A percentile compares a stretch with the other conserved stretches of the same genome.
These are phyloP conservation scores for Nezara viridula DNA, from an alignment of 2,888 invertebrate genomes.

Conservation along the genomic window DNA sequence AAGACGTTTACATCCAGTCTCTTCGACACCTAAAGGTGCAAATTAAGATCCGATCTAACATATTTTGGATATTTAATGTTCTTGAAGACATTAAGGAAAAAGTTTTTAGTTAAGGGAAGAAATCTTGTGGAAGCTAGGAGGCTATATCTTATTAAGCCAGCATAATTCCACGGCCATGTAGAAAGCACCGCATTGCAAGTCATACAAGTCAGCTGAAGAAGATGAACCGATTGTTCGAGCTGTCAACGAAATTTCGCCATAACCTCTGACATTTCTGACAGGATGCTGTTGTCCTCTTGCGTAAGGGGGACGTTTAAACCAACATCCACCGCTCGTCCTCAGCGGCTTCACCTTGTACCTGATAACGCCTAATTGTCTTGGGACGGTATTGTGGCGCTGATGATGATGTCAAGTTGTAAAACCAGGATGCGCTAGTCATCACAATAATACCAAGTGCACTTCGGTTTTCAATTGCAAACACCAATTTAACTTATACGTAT, in stretches of 20 bases:
- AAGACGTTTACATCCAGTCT: too few species aligned
- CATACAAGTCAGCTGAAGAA: background rate
- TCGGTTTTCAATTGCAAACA: background rate
- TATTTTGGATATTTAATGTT: too few species aligned
- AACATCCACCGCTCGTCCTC: background rate
- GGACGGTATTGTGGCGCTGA: background rate
- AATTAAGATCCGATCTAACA: too few species aligned
- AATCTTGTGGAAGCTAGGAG: too few species aligned
- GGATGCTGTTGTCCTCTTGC: background rate
- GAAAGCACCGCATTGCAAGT: background rate
- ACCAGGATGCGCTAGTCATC: background rate
- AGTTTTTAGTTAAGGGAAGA: too few species aligned
- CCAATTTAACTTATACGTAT: too few species aligned
- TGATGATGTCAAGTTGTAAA: background rate
- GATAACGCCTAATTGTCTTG: background rate
- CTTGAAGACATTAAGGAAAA: too few species aligned
- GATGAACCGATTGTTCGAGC: background rate
- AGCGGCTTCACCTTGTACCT: background rate
- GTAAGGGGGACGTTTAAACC: background rate
- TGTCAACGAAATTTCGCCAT: conserved; percentile 7
- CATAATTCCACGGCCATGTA: background rate
- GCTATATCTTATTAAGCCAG: background rate
- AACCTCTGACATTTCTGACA: conserved; percentile 18
- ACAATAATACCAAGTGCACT: background rate
- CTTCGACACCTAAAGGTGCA: too few species aligned